These are phyloP conservation scores for Atlantisia rogersi DNA, from an alignment of 2,113 vertebrate species.

Conservation along the genomic window DNA sequence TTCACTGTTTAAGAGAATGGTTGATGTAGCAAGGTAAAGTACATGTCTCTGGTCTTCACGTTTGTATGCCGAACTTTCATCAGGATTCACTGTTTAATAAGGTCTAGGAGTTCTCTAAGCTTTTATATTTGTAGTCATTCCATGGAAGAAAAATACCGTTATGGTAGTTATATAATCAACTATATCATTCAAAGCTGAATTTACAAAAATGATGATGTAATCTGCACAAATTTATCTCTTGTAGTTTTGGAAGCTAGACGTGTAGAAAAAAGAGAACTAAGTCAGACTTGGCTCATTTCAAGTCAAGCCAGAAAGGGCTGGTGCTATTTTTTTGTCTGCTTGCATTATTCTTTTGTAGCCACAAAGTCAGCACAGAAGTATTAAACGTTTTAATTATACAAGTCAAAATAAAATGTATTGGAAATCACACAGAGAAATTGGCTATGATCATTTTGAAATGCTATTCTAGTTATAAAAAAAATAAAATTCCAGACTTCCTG, in stretches of 20 bases:
- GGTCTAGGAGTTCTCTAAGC: neutral
- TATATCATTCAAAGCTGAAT: neutral
- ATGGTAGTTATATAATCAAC: neutral
- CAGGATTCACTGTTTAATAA: neutral
- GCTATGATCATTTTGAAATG: neutral
- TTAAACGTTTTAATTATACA: neutral
- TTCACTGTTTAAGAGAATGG: neutral
- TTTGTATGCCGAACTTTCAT: neutral
- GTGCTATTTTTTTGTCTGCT: neutral
- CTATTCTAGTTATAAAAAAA: neutral
- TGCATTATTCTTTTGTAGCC: neutral
- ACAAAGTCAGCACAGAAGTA: neutral
- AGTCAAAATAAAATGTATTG: neutral
- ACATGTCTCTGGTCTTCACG: neutral
- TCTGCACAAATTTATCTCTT: neutral
- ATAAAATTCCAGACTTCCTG: neutral
- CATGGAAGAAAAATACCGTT: neutral
- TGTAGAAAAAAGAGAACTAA: neutral
- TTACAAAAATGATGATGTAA: neutral
- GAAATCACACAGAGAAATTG: neutral
- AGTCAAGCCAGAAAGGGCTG: neutral
- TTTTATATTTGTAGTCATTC: neutral
- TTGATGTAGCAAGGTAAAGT: neutral
- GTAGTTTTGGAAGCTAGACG: neutral
- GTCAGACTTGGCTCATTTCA: neutral